Percentiles rank a stretch among this genome's conserved stretches.
Evolutionary conservation across 2,888 invertebrate genomes (phyloP).

Genomic region (Philereme transversata): DNA sequence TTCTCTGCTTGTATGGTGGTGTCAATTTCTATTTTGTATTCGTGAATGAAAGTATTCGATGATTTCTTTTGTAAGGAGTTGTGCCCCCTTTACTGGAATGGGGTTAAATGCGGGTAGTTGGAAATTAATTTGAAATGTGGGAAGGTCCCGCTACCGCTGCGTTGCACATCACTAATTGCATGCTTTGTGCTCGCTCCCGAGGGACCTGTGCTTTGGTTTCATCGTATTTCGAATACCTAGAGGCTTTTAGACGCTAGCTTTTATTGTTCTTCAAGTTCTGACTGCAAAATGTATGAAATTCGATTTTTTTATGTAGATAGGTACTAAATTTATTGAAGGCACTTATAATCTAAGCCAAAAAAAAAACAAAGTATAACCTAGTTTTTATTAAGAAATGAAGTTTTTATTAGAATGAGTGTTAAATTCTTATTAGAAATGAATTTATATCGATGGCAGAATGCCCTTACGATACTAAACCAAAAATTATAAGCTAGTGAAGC

Average conservation of each 20-base stretch:
- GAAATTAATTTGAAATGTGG: conserved; percentile 24
- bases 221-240: conserved; percentile 12
- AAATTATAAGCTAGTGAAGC: not conserved
- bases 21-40: conserved; percentile 58
- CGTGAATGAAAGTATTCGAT: conserved; percentile 57
- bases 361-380: too few species aligned
- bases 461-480: not conserved
- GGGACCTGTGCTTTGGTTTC: conserved; percentile 8
- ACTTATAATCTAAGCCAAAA: too few species aligned
- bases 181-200: conserved; percentile 19
- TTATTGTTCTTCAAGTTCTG: not conserved
- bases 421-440: too few species aligned
- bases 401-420: too few species aligned
- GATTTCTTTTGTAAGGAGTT: conserved; percentile 44
- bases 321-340: too few species aligned
- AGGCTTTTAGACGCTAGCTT: conserved; percentile 1
- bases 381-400: too few species aligned
- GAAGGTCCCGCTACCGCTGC: conserved; percentile 8
- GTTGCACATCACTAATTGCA: conserved; percentile 29
- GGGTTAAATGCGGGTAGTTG: conserved; percentile 21
- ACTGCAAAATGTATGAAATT: not conserved
- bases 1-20: conserved; percentile 66
- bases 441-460: not conserved
- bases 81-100: not conserved
- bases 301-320: too few species aligned